phyloP scores from a whole-genome alignment of 2,113 vertebrate genomes.

The Alectura lathami region DNA sequence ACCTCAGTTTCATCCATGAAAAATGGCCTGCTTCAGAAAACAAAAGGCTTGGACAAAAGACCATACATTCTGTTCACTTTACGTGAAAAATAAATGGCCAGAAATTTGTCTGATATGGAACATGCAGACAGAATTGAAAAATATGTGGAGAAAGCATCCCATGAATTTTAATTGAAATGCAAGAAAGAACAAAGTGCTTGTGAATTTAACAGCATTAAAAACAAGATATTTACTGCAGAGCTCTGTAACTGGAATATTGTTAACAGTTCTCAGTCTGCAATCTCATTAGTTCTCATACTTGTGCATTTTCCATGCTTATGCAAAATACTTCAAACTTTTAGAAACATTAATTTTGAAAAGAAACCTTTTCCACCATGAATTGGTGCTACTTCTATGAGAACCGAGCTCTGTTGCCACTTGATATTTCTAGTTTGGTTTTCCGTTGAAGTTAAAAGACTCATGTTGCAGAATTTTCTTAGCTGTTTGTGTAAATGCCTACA shows the following conservation, averaged over 20 bases:
- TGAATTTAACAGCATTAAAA: slow-evolving; percentile 5
- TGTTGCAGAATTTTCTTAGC: not conserved
- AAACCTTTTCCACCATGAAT: not conserved
- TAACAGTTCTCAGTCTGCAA: not conserved
- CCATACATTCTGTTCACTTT: slow-evolving; percentile 28
- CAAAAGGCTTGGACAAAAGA: slow-evolving; percentile 67
- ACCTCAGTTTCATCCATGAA: slow-evolving; percentile 65
- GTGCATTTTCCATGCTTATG: not conserved
- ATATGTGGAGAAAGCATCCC: slow-evolving; percentile 23
- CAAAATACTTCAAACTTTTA: not conserved
- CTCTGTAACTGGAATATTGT: not conserved
- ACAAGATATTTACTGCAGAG: slow-evolving; percentile 25
- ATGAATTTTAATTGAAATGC: slow-evolving; percentile 65
- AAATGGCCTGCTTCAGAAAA: slow-evolving; percentile 59
- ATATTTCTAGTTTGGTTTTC: not conserved
- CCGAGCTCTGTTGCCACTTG: not conserved
- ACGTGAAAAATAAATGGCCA: slow-evolving; percentile 50
- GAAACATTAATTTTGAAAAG: not conserved
- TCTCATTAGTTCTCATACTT: slow-evolving; percentile 26
- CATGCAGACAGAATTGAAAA: slow-evolving; percentile 35
- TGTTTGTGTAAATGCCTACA: not conserved
- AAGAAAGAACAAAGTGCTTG: slow-evolving; percentile 36
- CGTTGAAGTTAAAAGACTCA: not conserved
- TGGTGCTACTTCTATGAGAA: not conserved
- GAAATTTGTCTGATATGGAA: slow-evolving; percentile 58